Evolutionary conservation across 1,140 invertebrate species (phyloP).

Genomic region (Pomacea maculata): DNA sequence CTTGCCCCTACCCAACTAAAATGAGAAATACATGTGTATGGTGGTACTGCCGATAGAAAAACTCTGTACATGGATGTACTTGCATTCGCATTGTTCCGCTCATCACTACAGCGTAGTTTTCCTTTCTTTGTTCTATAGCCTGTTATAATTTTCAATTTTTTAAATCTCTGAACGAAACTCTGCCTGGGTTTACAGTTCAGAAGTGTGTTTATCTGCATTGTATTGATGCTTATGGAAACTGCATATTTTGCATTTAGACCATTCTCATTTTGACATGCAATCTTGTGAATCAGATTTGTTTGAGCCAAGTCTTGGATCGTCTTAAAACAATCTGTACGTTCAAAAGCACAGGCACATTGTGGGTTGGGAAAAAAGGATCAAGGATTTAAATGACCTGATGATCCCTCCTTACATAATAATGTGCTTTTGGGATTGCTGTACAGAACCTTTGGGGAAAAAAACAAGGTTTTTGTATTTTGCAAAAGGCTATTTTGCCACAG

Average conservation of each 20-base stretch:
- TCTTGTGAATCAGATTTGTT: conserved; percentile 13
- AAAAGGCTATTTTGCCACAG: too few relatives aligned
- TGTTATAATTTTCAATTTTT: conserved; percentile 4
- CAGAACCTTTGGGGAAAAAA: too few relatives aligned
- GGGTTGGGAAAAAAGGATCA: too few relatives aligned
- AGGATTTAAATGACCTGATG: too few relatives aligned
- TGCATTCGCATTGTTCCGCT: conserved; percentile 11
- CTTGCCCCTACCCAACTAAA: background rate
- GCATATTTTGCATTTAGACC: conserved; percentile 9
- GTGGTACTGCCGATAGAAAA: background rate
- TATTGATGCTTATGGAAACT: conserved; percentile 5
- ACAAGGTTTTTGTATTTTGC: too few relatives aligned
- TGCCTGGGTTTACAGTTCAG: background rate
- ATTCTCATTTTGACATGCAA: background rate
- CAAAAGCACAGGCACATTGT: too few relatives aligned
- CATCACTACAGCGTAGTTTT: conserved; percentile 9
- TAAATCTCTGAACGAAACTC: conserved; percentile 1
- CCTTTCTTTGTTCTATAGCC: too few relatives aligned
- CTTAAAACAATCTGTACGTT: background rate
- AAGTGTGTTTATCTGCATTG: conserved; percentile 17
- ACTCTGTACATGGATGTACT: conserved; percentile 6
- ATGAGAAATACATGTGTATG: background rate
- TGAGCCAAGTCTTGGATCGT: conserved; percentile 12
- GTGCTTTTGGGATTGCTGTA: too few relatives aligned
- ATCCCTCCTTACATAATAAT: too few relatives aligned